A percentile compares a stretch with the other conserved stretches of the same genome.
phyloP scores from a whole-genome alignment of 2,797 vertebrate species.

The Cynopterus sphinx region DNA sequence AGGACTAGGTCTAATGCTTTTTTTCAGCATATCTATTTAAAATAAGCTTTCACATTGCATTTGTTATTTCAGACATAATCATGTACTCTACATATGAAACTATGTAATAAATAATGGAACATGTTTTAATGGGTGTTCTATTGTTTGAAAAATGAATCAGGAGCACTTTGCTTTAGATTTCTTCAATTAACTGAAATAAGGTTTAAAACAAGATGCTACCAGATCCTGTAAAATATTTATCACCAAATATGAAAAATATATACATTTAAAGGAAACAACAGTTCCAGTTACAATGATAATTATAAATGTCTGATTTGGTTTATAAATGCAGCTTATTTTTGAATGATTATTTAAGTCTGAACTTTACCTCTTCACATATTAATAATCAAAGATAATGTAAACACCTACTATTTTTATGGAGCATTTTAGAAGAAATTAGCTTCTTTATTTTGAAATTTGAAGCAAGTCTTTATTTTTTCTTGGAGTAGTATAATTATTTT shows the following conservation, averaged over 20 bases:
- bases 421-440: slow-evolving; percentile 16
- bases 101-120: slow-evolving; percentile 19
- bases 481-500: not conserved
- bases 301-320: not conserved
- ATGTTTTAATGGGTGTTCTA: slow-evolving; percentile 19
- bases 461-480: slow-evolving; percentile 28
- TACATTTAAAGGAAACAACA: slow-evolving; percentile 15
- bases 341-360: slow-evolving; percentile 14
- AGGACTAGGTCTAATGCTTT: not conserved
- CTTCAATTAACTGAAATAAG: slow-evolving; percentile 55
- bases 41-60: not conserved
- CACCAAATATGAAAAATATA: not conserved
- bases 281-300: slow-evolving; percentile 10
- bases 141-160: slow-evolving; percentile 50
- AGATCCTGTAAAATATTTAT: slow-evolving; percentile 49
- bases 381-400: not conserved
- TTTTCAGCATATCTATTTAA: slow-evolving; percentile 28
- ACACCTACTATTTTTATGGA: not conserved
- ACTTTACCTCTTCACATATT: not conserved
- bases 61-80: slow-evolving; percentile 28
- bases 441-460: slow-evolving; percentile 37
- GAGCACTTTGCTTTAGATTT: not conserved
- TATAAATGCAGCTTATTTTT: slow-evolving; percentile 48
- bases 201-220: slow-evolving; percentile 14
- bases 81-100: not conserved